Evolutionary conservation across 2,888 invertebrate genomes (phyloP).

Genomic region (Drosophila eohydei): DNA sequence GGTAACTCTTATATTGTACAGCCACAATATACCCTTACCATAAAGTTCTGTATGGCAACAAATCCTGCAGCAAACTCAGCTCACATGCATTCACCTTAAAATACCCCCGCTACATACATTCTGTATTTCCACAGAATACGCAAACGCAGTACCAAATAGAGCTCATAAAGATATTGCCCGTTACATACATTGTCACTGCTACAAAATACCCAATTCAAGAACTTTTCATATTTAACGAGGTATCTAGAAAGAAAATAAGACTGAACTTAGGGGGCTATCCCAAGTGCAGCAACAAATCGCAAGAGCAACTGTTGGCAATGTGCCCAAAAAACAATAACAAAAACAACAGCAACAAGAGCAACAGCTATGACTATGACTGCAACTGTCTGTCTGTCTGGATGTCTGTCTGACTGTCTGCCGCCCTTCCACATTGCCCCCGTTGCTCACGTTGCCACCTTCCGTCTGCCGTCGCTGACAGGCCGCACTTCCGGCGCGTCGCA

Average conservation of each 20-base stretch:
- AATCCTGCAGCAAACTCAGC: too few relatives aligned
- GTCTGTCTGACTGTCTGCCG: slow-evolving; percentile 44
- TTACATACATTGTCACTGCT: neutral
- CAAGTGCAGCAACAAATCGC: slow-evolving; percentile 40
- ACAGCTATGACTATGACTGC: slow-evolving; percentile 38
- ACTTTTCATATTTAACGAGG: neutral
- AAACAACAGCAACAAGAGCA: slow-evolving; percentile 24
- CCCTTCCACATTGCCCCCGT: slow-evolving; percentile 26
- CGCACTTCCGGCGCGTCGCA: slow-evolving; percentile 72
- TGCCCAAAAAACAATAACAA: slow-evolving; percentile 52
- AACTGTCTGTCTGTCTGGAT: slow-evolving; percentile 60
- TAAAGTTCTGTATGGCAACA: too few relatives aligned
- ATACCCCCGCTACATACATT: too few relatives aligned
- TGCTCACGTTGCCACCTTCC: slow-evolving; percentile 24
- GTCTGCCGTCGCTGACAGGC: slow-evolving; percentile 37
- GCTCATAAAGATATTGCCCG: neutral
- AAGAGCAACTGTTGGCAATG: slow-evolving; percentile 55
- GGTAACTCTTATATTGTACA: too few relatives aligned
- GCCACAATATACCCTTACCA: too few relatives aligned
- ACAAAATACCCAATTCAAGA: too few relatives aligned
- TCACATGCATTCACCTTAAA: too few relatives aligned
- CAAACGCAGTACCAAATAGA: too few relatives aligned
- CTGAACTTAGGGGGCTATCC: slow-evolving; percentile 25
- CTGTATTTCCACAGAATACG: too few relatives aligned
- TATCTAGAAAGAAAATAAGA: neutral